A percentile compares a stretch with the other conserved stretches of the same genome.
Conservation (phyloP, 2,113 vertebrate species). For the Platichthys flesus region DNA sequence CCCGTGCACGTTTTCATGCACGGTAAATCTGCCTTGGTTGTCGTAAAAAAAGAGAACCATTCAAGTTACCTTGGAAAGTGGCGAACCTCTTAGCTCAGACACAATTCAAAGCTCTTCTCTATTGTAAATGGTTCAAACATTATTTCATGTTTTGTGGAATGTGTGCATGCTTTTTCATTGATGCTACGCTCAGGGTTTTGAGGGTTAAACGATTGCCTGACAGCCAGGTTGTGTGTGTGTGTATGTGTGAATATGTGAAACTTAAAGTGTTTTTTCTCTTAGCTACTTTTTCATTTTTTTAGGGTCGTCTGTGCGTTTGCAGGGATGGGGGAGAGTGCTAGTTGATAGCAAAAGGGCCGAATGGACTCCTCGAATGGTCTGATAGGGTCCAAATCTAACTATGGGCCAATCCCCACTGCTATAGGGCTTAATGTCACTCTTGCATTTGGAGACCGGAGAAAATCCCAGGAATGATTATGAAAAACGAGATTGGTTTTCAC, state of each 20-base stretch:
- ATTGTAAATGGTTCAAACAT: not conserved
- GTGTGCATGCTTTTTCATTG: not conserved
- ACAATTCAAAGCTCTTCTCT: not conserved
- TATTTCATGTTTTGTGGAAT: not conserved
- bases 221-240: constrained; percentile 15
- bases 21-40: not conserved
- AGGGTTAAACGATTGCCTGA: constrained; percentile 20
- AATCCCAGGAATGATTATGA: constrained; percentile 77
- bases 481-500: constrained; percentile 79
- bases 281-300: constrained; percentile 55
- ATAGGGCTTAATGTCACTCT: constrained; percentile 77
- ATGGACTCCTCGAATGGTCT: constrained; percentile 63
- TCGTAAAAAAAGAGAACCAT: not conserved
- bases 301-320: constrained; percentile 18
- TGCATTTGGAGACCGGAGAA: constrained; percentile 70
- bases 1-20: not conserved
- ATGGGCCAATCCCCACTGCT: constrained; percentile 65
- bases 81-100: not conserved
- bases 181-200: not conserved
- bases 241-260: constrained; percentile 19
- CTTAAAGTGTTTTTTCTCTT: constrained; percentile 43
- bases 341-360: constrained; percentile 49
- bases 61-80: not conserved
- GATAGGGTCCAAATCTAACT: constrained; percentile 73
- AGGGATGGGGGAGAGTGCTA: not conserved